Percentiles rank a stretch among this genome's conserved stretches.
These are phyloP conservation scores for Noctua janthina DNA, from an alignment of 2,888 invertebrate species.

Conservation along the genomic window DNA sequence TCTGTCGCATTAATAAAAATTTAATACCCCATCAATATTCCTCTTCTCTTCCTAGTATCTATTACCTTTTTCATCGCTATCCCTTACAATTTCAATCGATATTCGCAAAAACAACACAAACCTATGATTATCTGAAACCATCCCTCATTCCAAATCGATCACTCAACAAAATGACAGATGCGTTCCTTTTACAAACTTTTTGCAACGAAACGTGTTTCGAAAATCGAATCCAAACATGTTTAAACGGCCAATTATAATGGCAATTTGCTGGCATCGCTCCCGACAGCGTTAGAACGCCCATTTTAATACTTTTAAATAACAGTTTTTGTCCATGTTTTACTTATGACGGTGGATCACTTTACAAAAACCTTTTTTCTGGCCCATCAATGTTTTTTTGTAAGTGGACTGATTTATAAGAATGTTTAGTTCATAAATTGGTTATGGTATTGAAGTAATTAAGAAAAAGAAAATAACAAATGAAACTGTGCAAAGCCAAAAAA, in stretches of 20 bases:
- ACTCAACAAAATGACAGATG: conserved; percentile 75
- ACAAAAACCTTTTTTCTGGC: conserved; percentile 54
- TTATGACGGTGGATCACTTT: conserved; percentile 63
- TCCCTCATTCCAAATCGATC: conserved; percentile 66
- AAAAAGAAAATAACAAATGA: conserved; percentile 23
- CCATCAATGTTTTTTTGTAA: conserved; percentile 30
- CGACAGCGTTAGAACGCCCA: conserved; percentile 79
- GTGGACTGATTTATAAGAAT: conserved; percentile 36
- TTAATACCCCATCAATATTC: conserved; percentile 1
- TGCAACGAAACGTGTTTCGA: conserved; percentile 72
- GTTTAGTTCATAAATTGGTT: conserved; percentile 39
- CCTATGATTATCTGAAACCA: conserved; percentile 61
- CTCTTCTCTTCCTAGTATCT: conserved; percentile 40
- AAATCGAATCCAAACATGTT: conserved; percentile 82
- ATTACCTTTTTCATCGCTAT: conserved; percentile 48
- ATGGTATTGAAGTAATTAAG: conserved; percentile 46
- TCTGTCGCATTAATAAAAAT: conserved; percentile 9
- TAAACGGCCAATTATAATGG: conserved; percentile 84
- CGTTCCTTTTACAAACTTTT: conserved; percentile 67
- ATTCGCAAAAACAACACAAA: conserved; percentile 59
- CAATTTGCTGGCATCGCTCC: conserved; percentile 78
- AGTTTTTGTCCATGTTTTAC: conserved; percentile 73
- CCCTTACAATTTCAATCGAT: conserved; percentile 17
- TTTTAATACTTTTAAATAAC: conserved; percentile 80
- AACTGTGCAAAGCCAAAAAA: not conserved